A percentile compares a stretch with the other conserved stretches of the same genome.
Conservation (phyloP, 2,888 invertebrate genomes). For the Lypha dubia region DNA sequence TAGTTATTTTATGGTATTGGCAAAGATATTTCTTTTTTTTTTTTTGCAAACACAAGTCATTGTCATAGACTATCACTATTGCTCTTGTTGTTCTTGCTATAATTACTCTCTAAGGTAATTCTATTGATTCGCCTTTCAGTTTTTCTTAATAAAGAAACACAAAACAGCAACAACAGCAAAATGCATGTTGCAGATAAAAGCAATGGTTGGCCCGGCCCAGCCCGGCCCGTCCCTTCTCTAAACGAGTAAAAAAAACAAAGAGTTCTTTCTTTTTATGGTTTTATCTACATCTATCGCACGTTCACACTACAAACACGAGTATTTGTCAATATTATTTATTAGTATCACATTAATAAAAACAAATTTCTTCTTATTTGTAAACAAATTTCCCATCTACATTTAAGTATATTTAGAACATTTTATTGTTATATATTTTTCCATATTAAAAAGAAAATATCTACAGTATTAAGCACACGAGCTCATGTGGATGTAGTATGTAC, state of each 20-base stretch:
- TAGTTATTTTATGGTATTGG: slow-evolving; percentile 7
- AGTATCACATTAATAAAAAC: slow-evolving; percentile 11
- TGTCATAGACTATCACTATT: slow-evolving; percentile 53
- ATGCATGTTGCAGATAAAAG: slow-evolving; percentile 31
- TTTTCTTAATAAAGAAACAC: slow-evolving; percentile 35
- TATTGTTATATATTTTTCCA: slow-evolving; percentile 18
- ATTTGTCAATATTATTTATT: slow-evolving; percentile 8
- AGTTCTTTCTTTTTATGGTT: not conserved
- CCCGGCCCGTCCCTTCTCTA: too few relatives aligned
- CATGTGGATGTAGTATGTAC: not conserved
- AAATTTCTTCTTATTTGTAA: slow-evolving; percentile 12
- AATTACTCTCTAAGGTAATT: slow-evolving; percentile 67
- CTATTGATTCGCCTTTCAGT: slow-evolving; percentile 64
- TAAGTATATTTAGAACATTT: slow-evolving; percentile 21
- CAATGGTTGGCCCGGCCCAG: slow-evolving; percentile 45
- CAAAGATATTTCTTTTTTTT: slow-evolving; percentile 4
- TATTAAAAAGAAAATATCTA: not conserved
- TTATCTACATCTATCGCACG: slow-evolving; percentile 28
- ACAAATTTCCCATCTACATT: not conserved
- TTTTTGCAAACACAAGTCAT: slow-evolving; percentile 49
- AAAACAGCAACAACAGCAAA: slow-evolving; percentile 29
- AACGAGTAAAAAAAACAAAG: not conserved
- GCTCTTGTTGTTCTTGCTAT: too few relatives aligned
- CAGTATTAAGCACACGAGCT: not conserved
- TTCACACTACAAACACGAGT: not conserved